These are phyloP conservation scores for Pterophyllum scalare DNA, from an alignment of 2,113 vertebrate genomes.

Conservation along the genomic window DNA sequence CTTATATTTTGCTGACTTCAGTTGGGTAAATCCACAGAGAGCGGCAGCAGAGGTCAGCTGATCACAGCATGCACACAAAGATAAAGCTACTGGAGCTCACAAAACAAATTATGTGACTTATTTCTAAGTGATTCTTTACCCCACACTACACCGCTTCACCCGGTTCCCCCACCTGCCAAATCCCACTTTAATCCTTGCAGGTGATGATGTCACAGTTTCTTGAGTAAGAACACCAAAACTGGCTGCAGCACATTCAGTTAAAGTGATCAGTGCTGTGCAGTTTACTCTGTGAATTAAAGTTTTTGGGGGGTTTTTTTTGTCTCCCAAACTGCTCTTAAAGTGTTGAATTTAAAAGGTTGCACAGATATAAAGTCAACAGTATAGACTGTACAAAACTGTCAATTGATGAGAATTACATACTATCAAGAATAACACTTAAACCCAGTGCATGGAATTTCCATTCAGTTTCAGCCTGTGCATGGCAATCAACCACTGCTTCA, in stretches of 20 bases:
- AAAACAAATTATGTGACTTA: not conserved
- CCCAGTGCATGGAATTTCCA: not conserved
- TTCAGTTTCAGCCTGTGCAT: not conserved
- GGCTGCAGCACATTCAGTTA: not conserved
- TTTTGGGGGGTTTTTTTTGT: not conserved
- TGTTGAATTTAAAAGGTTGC: not conserved
- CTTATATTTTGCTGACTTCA: too few relatives aligned
- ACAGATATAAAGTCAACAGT: not conserved
- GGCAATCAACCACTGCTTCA: slow-evolving; percentile 1
- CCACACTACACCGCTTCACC: not conserved
- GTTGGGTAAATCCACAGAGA: not conserved
- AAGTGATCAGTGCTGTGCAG: not conserved
- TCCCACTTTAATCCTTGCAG: not conserved
- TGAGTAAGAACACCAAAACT: not conserved
- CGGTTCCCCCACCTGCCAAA: not conserved
- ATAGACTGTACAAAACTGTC: not conserved
- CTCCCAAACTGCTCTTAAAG: too few relatives aligned
- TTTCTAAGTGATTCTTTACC: not conserved
- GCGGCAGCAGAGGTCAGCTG: not conserved
- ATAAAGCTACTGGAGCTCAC: not conserved
- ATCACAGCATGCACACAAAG: not conserved
- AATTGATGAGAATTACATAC: not conserved
- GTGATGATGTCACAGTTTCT: not conserved
- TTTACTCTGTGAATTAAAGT: not conserved
- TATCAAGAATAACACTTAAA: not conserved